Evolutionary conservation across 2,113 vertebrate species (phyloP).

Genomic region (Nothoprocta pentlandii): DNA sequence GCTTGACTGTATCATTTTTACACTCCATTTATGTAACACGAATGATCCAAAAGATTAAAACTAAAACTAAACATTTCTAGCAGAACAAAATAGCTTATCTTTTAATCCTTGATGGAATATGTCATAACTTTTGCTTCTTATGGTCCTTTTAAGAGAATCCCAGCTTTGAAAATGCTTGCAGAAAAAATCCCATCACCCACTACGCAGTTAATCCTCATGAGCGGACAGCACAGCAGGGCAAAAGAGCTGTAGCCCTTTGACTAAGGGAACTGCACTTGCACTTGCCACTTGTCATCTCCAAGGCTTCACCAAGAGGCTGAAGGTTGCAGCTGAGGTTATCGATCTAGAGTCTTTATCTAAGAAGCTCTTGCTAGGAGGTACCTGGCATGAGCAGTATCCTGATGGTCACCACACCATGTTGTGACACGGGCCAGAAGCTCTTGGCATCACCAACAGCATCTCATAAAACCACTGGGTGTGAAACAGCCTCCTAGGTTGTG

Average conservation of each 20-base stretch:
- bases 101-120: background rate
- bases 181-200: background rate
- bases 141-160: background rate
- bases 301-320: background rate
- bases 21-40: background rate
- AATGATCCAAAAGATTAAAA: background rate
- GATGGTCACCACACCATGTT: background rate
- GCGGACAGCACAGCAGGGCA: background rate
- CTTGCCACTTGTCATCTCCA: background rate
- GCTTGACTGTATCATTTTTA: background rate
- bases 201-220: background rate
- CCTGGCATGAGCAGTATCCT: background rate
- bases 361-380: accelerated
- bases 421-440: background rate
- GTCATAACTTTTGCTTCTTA: background rate
- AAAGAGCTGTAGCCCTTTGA: background rate
- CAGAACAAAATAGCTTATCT: background rate
- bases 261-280: background rate
- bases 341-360: background rate
- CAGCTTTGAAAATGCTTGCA: background rate
- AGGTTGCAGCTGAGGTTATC: background rate
- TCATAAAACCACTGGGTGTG: background rate
- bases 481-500: background rate
- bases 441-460: background rate
- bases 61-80: background rate